A percentile compares a stretch with the other conserved stretches of the same genome.
Conservation (phyloP, 2,888 invertebrate species). For the Dasysyrphus tricinctus region DNA sequence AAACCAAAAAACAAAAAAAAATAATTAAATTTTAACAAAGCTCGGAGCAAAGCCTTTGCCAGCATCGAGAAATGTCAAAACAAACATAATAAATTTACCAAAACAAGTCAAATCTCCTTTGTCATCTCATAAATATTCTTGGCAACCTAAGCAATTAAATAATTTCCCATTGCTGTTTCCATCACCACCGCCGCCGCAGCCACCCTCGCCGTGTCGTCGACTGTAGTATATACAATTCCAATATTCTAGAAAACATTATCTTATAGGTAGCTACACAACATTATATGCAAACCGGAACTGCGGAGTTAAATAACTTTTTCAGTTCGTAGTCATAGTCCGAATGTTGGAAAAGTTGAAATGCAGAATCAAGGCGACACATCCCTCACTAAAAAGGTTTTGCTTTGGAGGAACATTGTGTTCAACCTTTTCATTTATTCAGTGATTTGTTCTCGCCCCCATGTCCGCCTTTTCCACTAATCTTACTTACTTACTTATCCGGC, state of each 20-base stretch:
- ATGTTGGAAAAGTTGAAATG: constrained; percentile 1
- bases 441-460: constrained; percentile 32
- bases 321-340: neutral
- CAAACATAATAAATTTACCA: constrained; percentile 10
- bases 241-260: constrained; percentile 8
- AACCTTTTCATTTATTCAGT: constrained; percentile 31
- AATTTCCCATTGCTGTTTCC: constrained; percentile 31
- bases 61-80: constrained; percentile 25
- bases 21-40: constrained; percentile 12
- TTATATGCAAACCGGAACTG: constrained; percentile 43
- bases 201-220: neutral
- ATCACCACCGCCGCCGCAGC: too few relatives aligned
- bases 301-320: constrained; percentile 42
- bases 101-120: constrained; percentile 28
- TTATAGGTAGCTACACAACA: neutral
- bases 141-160: constrained; percentile 57
- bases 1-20: neutral
- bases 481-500: too few relatives aligned
- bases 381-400: constrained; percentile 14
- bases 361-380: constrained; percentile 44
- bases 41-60: neutral
- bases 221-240: neutral
- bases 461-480: constrained; percentile 43
- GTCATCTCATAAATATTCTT: constrained; percentile 31
- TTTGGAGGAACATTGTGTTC: constrained; percentile 5